These are phyloP conservation scores for Lepidocyrtoides sp. DNA, from an alignment of 2,888 invertebrate species.

Conservation along the genomic window DNA sequence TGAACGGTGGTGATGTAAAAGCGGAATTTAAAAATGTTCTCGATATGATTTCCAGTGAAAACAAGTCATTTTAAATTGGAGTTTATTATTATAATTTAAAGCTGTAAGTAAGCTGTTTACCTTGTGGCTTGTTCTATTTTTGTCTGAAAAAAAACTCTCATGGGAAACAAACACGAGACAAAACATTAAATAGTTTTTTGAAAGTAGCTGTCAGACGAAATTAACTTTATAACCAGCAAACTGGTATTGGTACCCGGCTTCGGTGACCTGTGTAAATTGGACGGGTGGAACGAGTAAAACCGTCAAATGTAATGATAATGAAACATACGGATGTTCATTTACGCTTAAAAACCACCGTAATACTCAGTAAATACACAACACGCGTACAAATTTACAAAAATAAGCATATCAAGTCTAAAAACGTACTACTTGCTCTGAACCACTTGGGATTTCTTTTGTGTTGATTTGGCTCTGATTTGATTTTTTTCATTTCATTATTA, in stretches of 20 bases:
- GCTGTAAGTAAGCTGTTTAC: neutral
- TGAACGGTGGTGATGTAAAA: slow-evolving; percentile 7
- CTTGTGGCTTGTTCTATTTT: neutral
- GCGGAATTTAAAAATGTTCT: neutral
- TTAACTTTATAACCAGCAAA: slow-evolving; percentile 33
- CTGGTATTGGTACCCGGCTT: neutral
- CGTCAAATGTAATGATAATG: no score
- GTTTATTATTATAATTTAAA: neutral
- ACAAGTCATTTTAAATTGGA: neutral
- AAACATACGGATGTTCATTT: slow-evolving; percentile 20
- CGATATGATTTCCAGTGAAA: no score
- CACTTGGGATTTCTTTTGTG: neutral
- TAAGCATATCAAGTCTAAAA: neutral
- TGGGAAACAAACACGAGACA: slow-evolving; percentile 48
- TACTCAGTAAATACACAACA: neutral
- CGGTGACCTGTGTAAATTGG: neutral
- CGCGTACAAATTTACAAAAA: no score
- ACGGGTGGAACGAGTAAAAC: slow-evolving; percentile 8
- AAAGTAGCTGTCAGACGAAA: slow-evolving; percentile 4
- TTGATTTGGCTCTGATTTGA: neutral
- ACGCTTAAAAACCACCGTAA: slow-evolving; percentile 8
- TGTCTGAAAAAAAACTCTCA: slow-evolving; percentile 20
- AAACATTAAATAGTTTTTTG: neutral
- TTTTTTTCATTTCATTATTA: neutral
- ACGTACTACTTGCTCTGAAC: neutral